Evolutionary conservation across 2,888 invertebrate genomes (phyloP).

Genomic region (Dryobota labecula): DNA sequence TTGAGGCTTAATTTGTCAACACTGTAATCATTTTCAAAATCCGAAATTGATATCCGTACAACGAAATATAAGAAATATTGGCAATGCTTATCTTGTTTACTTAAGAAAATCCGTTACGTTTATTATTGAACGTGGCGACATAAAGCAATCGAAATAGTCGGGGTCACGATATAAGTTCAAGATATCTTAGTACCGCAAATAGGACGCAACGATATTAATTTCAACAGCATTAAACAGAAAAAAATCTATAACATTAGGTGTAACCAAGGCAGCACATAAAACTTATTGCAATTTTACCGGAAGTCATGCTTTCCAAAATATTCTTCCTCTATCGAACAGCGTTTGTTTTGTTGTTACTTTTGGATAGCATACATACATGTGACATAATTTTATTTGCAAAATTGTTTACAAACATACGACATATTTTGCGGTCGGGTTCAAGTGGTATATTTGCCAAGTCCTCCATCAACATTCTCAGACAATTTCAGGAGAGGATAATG

Average conservation of each 20-base stretch:
- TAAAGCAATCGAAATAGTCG: conserved; percentile 29
- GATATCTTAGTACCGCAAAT: conserved; percentile 43
- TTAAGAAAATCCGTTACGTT: conserved; percentile 30
- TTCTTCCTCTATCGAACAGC: neutral
- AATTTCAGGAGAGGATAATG: conserved; percentile 47
- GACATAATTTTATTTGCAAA: neutral
- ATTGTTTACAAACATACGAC: conserved; percentile 8
- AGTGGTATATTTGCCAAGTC: conserved; percentile 20
- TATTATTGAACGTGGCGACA: conserved; percentile 13
- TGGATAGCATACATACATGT: neutral
- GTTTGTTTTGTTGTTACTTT: neutral
- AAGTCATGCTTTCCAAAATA: neutral
- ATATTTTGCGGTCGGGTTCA: conserved; percentile 7
- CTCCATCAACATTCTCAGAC: conserved; percentile 46
- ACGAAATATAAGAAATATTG: conserved; percentile 10
- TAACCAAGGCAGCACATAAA: neutral
- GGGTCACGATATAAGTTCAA: conserved; percentile 52
- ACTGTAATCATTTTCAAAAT: neutral
- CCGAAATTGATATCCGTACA: neutral
- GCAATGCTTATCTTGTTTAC: conserved; percentile 36
- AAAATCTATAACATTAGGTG: neutral
- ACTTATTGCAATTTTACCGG: neutral
- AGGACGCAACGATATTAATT: conserved; percentile 25
- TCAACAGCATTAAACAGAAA: conserved; percentile 5
- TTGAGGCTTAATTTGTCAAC: conserved; percentile 8